phyloP scores from a whole-genome alignment of 2,113 vertebrate species.

The Nannobrachium achirus region DNA sequence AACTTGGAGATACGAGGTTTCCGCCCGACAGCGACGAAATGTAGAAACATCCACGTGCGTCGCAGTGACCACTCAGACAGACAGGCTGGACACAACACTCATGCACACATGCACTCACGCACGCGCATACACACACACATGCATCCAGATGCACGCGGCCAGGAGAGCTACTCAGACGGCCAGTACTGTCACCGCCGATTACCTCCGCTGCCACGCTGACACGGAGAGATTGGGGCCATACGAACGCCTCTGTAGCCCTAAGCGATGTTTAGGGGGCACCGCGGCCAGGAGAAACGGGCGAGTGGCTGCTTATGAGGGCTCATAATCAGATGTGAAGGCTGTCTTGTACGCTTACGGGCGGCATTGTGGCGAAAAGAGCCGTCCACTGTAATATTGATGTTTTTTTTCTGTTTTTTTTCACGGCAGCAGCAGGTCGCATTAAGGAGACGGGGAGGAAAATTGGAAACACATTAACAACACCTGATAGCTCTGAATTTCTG shows the following conservation, averaged over 20 bases:
- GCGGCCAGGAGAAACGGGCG: slow-evolving; percentile 57
- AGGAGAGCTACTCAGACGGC: slow-evolving; percentile 64
- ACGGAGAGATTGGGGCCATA: slow-evolving; percentile 69
- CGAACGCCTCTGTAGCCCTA: slow-evolving; percentile 68
- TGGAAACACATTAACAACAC: slow-evolving; percentile 78
- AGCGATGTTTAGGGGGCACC: slow-evolving; percentile 70
- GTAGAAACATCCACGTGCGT: not conserved
- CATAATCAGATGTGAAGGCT: slow-evolving; percentile 80
- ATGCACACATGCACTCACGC: slow-evolving; percentile 20
- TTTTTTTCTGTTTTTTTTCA: slow-evolving; percentile 39
- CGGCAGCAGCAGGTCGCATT: slow-evolving; percentile 44
- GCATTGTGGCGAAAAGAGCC: slow-evolving; percentile 59
- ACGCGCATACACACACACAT: slow-evolving; percentile 27
- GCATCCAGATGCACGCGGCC: slow-evolving; percentile 22
- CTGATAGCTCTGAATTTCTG: slow-evolving; percentile 73
- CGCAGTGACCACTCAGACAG: slow-evolving; percentile 49
- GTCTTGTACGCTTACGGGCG: slow-evolving; percentile 75
- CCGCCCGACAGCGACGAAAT: too few relatives aligned
- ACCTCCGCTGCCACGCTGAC: slow-evolving; percentile 70
- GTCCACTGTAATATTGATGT: slow-evolving; percentile 70
- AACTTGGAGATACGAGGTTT: too few relatives aligned
- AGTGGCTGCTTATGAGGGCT: slow-evolving; percentile 69
- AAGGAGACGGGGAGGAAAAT: slow-evolving; percentile 57
- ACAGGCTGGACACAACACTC: not conserved
- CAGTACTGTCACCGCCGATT: slow-evolving; percentile 72